These are phyloP conservation scores for Eilema caniola DNA, from an alignment of 2,888 invertebrate genomes.

Conservation along the genomic window DNA sequence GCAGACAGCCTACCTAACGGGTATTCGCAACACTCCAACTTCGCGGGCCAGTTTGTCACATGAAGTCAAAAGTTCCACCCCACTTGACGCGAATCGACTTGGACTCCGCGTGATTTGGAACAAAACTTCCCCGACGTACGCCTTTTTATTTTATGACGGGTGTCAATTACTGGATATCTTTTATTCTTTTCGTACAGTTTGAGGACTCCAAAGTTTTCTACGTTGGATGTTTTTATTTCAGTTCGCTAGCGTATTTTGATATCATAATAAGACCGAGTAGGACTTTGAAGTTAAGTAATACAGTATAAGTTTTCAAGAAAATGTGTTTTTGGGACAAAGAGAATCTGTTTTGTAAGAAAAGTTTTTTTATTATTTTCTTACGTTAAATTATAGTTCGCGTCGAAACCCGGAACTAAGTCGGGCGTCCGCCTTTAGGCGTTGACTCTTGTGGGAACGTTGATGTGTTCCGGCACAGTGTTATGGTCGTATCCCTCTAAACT, in stretches of 20 bases:
- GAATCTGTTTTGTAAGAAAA: conserved; percentile 38
- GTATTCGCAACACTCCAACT: conserved; percentile 54
- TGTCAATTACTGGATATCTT: conserved; percentile 66
- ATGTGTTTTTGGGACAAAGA: conserved; percentile 36
- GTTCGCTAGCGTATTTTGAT: conserved; percentile 45
- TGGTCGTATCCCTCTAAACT: conserved; percentile 34
- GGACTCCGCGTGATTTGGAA: conserved; percentile 55
- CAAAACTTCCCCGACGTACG: conserved; percentile 55
- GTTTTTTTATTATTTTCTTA: conserved; percentile 31
- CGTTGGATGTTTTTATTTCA: conserved; percentile 48
- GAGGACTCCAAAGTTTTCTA: conserved; percentile 49
- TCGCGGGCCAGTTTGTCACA: conserved; percentile 65
- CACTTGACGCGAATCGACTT: conserved; percentile 55
- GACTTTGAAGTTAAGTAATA: conserved; percentile 30
- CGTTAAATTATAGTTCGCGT: conserved; percentile 27
- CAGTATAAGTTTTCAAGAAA: conserved; percentile 24
- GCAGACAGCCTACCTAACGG: conserved; percentile 46
- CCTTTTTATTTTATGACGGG: conserved; percentile 64
- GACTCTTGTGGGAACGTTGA: conserved; percentile 31
- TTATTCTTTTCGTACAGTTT: conserved; percentile 57
- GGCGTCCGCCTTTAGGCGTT: conserved; percentile 32
- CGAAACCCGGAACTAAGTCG: conserved; percentile 26
- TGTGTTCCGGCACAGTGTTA: conserved; percentile 36
- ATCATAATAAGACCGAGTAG: conserved; percentile 40
- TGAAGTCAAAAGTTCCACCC: conserved; percentile 61